These are phyloP conservation scores for Dioctria linearis DNA, from an alignment of 2,888 invertebrate genomes.

Conservation along the genomic window DNA sequence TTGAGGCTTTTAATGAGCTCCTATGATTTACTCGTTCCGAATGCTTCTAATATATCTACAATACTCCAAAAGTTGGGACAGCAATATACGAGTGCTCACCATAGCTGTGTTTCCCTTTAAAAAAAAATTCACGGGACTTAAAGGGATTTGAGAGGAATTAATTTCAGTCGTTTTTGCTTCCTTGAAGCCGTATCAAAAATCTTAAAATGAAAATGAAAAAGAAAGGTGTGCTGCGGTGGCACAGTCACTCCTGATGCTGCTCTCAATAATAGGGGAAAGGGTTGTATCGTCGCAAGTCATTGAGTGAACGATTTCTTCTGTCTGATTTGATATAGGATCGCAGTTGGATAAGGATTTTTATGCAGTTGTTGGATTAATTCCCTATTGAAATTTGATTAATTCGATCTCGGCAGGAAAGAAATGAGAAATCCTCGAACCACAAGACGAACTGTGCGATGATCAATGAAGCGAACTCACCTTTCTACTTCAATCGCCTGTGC, in stretches of 20 bases:
- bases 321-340: constrained; percentile 31
- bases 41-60: neutral
- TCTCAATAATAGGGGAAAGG: neutral
- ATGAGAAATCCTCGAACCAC: constrained; percentile 46
- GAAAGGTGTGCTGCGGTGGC: constrained; percentile 21
- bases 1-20: constrained; percentile 7
- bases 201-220: constrained; percentile 9
- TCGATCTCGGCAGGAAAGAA: constrained; percentile 54
- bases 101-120: too few relatives aligned
- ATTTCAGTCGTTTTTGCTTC: neutral
- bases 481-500: constrained; percentile 41
- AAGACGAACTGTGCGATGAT: constrained; percentile 37
- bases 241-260: neutral
- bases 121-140: neutral
- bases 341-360: constrained; percentile 33
- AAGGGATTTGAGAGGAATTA: neutral
- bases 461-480: constrained; percentile 30
- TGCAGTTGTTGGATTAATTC: neutral
- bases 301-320: constrained; percentile 52
- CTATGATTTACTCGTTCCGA: neutral
- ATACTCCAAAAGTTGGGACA: neutral
- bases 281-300: constrained; percentile 28
- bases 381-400: constrained; percentile 54
- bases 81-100: neutral
- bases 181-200: neutral